Conservation (phyloP, 2,888 invertebrate genomes). For the Allolobophora icterica region DNA sequence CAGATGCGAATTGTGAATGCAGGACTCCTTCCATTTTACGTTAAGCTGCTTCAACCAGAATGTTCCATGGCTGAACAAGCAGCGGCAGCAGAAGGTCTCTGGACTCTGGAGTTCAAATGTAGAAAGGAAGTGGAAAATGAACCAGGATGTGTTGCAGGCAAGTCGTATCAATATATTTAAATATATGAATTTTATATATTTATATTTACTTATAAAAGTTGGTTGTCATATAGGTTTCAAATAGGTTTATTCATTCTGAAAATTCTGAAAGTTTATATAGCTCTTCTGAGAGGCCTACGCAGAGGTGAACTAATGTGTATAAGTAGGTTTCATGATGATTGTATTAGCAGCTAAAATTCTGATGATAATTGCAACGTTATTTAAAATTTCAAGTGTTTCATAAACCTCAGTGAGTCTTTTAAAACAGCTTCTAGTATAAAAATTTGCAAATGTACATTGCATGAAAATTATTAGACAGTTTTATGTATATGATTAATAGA, state of each 20-base stretch:
- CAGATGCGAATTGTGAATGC: slow-evolving; percentile 47
- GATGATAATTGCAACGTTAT: background rate
- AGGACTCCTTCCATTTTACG: slow-evolving; percentile 35
- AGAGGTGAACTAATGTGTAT: no score
- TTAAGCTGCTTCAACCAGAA: slow-evolving; percentile 27
- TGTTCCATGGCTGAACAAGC: background rate
- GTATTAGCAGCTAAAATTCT: background rate
- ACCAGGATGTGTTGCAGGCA: slow-evolving; percentile 39
- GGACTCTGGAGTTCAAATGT: slow-evolving; percentile 42
- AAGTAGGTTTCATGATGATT: no score
- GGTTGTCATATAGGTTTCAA: background rate
- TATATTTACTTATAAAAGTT: background rate
- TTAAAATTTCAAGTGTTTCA: no score
- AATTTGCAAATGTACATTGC: no score
- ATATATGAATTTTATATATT: background rate
- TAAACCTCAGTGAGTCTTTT: no score
- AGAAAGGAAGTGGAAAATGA: slow-evolving; percentile 35
- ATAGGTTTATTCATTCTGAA: no score
- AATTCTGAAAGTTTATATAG: no score
- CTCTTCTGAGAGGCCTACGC: no score
- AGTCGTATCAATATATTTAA: background rate
- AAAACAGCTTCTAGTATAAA: no score
- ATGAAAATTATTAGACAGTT: no score
- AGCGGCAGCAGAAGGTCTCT: slow-evolving; percentile 39
- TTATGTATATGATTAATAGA: no score